Conservation (phyloP, 2,113 vertebrate genomes). For the Rhynchomys soricoides region DNA sequence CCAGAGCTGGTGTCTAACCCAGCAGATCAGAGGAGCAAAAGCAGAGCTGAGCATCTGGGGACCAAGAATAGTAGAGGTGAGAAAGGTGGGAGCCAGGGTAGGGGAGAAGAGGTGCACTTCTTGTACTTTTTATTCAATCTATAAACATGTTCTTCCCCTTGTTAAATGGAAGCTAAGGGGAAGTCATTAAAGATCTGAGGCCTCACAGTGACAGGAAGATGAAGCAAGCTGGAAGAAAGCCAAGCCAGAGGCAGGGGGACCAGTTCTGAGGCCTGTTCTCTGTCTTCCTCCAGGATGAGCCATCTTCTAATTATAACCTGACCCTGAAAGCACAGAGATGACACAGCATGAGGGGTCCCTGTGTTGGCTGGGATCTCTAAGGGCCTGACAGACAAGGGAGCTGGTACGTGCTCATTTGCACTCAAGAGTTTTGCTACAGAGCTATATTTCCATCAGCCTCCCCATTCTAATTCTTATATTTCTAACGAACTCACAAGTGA, state of each 20-base stretch:
- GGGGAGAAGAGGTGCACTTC: background rate
- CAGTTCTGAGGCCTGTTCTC: background rate
- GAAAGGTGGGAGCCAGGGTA: background rate
- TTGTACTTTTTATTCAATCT: slow-evolving; percentile 35
- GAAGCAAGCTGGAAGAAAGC: slow-evolving; percentile 44
- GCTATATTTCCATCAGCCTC: background rate
- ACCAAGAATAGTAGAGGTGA: background rate
- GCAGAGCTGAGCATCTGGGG: background rate
- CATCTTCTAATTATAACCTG: slow-evolving; percentile 60
- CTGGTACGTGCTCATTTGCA: background rate
- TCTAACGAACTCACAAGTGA: background rate
- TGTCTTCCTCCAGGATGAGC: slow-evolving; percentile 28
- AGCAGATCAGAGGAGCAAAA: background rate
- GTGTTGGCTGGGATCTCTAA: background rate
- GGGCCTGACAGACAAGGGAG: background rate
- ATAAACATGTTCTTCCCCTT: slow-evolving; percentile 59
- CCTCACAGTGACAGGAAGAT: background rate
- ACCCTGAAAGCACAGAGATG: slow-evolving; percentile 12
- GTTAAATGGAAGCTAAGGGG: slow-evolving; percentile 66
- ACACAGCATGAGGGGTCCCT: background rate
- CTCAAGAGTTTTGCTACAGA: background rate
- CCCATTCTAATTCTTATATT: background rate
- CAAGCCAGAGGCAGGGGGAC: slow-evolving; percentile 21
- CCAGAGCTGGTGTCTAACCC: background rate
- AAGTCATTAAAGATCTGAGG: slow-evolving; percentile 71